Base-by-base conservation (phyloP, 92 coral and sea anemone genomes). In the Metridium senile region DNA sequence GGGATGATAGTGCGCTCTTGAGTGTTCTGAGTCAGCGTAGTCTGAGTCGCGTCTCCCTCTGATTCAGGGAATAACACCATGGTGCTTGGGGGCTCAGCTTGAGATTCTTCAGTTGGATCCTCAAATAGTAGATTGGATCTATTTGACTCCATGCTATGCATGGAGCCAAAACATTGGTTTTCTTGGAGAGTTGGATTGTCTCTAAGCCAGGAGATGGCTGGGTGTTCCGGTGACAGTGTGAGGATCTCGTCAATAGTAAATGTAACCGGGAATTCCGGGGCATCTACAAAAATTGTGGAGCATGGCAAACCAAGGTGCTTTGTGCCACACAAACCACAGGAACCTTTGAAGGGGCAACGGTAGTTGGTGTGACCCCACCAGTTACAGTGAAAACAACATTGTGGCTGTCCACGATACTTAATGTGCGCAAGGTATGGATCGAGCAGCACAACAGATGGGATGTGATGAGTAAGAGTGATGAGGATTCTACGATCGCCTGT, bases 321-420 rank as follows among this genome's bases (percentile, higher is more conserved):
- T 13, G 8, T 13, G 6, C 8, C 49, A 13, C 49, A 39, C 49
- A 4, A 13, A 6, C 49, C 49, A 39, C 49, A 39, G 49, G 8
- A 13, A 13, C 13, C 13, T 61, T 30, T 43, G 22, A 70, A 58
- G 4, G 31, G 59, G 22, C 59, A 70, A 1, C 32, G n/a, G 6
- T 16, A 27, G 30, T n/a, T 22, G 31, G 58, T 7, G 57, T 70
- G 74, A 0, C 61, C 74, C 74, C 74, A 70, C 58, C 32, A 70
- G 35, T 70, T 70, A 20, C 74, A 70, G 22, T n/a, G 34, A 46
- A 23, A 49, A 31, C 74, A 70, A 28, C 74, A 70, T 1, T 10
- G 17, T 30, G 74, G 59, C 30, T 46, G 74, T 19, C 61, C 35
- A 3, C 32, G 59, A 47, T 70, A 70, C 9, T 16, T 7, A 0